Conservation (phyloP, 2,797 vertebrate genomes). For the Enteromius unitaeniatus region DNA sequence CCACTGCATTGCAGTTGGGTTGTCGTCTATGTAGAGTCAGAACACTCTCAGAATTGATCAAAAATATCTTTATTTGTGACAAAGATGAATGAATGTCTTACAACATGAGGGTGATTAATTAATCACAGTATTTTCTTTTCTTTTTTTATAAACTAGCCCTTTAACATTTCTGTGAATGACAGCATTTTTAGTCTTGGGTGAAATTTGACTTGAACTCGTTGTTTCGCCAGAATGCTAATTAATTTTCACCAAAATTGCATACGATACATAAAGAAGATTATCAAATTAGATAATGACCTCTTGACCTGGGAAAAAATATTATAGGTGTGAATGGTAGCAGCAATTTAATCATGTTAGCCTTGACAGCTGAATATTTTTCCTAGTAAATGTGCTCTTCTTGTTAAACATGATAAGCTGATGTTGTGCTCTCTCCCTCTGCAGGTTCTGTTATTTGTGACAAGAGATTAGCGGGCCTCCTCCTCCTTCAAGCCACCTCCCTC, state of each 20-base stretch:
- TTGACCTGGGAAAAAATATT: neutral
- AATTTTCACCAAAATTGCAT: neutral
- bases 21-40: neutral
- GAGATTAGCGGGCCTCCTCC: conserved; percentile 75
- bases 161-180: neutral
- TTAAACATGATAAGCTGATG: neutral
- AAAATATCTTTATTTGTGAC: neutral
- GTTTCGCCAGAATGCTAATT: neutral
- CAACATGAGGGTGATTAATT: neutral
- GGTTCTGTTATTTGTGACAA: conserved; percentile 75
- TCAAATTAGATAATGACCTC: neutral
- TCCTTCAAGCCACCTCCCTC: conserved; percentile 74
- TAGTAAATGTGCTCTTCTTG: neutral
- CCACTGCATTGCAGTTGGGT: neutral
- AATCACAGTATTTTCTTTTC: neutral
- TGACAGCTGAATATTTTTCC: neutral
- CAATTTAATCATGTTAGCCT: neutral
- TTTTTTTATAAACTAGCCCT: neutral
- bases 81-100: neutral
- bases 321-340: neutral
- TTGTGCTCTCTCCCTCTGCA: conserved; percentile 58
- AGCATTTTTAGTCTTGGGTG: neutral
- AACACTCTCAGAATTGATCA: neutral
- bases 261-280: neutral
- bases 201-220: neutral